These are phyloP conservation scores for Pseudomyrmex dendroicus DNA, from an alignment of 1,140 invertebrate genomes.

Conservation along the genomic window DNA sequence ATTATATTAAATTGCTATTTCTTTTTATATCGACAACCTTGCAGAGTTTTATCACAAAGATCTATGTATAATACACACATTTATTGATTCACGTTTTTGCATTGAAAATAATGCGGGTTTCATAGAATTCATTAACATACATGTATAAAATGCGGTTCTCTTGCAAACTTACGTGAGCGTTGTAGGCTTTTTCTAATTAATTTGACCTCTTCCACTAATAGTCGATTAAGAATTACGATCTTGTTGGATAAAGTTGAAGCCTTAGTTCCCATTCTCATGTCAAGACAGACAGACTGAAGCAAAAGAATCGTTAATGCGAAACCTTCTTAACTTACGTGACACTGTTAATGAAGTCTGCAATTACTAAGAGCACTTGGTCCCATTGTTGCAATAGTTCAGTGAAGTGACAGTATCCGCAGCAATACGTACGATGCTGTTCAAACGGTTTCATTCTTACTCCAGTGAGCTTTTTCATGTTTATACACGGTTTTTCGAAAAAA, in stretches of 20 bases:
- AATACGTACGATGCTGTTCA: slow-evolving; percentile 66
- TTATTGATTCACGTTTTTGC: not conserved
- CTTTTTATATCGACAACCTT: no score
- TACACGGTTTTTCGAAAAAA: slow-evolving; percentile 35
- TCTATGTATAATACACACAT: not conserved
- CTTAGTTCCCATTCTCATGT: slow-evolving; percentile 67
- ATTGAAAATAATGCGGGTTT: not conserved
- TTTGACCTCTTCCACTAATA: slow-evolving; percentile 75
- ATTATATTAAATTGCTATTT: no score
- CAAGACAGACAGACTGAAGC: slow-evolving; percentile 22
- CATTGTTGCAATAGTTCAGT: not conserved
- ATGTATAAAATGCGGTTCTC: slow-evolving; percentile 52
- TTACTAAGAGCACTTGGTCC: not conserved
- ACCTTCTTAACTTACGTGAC: slow-evolving; percentile 22
- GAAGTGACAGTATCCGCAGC: slow-evolving; percentile 2
- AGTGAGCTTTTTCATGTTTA: slow-evolving; percentile 67
- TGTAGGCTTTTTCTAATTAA: slow-evolving; percentile 72
- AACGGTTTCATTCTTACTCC: slow-evolving; percentile 71
- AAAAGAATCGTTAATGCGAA: slow-evolving; percentile 26
- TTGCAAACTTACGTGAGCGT: slow-evolving; percentile 68
- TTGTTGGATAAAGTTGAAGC: slow-evolving; percentile 59
- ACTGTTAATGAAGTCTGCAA: slow-evolving; percentile 19
- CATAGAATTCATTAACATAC: slow-evolving; percentile 17
- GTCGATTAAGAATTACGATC: slow-evolving; percentile 61
- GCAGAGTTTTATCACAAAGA: not conserved